Conservation (phyloP, 2,113 vertebrate genomes). For the Poeciliopsis turrubarensis region DNA sequence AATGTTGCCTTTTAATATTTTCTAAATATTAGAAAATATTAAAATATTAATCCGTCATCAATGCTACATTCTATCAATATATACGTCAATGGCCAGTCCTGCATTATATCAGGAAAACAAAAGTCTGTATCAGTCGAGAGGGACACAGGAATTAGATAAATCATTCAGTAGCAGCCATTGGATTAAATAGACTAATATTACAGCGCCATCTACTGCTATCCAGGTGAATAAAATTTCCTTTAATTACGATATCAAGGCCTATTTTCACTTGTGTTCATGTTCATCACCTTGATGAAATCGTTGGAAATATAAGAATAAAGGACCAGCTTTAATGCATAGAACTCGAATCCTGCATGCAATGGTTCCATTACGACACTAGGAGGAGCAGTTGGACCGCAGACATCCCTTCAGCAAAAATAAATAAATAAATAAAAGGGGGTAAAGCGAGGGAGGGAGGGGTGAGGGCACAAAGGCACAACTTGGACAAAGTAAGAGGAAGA, state of each 20-base stretch:
- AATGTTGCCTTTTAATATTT: too few relatives aligned
- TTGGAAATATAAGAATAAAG: not conserved
- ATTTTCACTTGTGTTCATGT: not conserved
- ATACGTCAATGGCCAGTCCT: too few relatives aligned
- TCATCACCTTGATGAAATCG: not conserved
- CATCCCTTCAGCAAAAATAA: not conserved
- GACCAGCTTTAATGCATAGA: not conserved
- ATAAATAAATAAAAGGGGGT: not conserved
- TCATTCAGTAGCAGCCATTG: not conserved
- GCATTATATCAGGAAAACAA: not conserved
- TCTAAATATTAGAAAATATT: too few relatives aligned
- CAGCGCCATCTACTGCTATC: constrained; percentile 24
- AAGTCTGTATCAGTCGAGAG: too few relatives aligned
- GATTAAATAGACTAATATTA: not conserved
- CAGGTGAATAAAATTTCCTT: not conserved
- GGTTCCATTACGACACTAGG: constrained; percentile 46
- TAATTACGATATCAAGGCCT: not conserved
- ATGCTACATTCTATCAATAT: too few relatives aligned
- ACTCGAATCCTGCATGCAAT: constrained; percentile 36
- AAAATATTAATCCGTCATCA: too few relatives aligned
- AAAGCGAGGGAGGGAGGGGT: constrained; percentile 9
- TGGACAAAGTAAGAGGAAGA: constrained; percentile 56
- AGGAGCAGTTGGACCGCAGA: constrained; percentile 56
- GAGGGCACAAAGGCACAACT: constrained; percentile 36
- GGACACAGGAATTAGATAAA: not conserved